phyloP scores from a whole-genome alignment of 92 coral and sea anemone species.

The Phymanthus crucifer region DNA sequence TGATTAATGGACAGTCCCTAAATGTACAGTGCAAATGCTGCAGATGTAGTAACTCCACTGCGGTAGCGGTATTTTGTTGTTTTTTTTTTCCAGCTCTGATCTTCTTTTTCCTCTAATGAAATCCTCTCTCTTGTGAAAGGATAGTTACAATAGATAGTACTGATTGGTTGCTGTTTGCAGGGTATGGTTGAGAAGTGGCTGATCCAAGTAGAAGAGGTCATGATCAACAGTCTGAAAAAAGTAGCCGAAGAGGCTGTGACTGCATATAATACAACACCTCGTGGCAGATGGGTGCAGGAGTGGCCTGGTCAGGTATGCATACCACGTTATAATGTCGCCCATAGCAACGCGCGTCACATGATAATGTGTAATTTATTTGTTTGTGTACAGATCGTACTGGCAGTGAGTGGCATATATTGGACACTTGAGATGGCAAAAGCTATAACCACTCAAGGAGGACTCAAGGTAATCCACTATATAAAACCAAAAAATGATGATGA shows the following conservation, averaged over 20 bases:
- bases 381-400: conserved; percentile 73
- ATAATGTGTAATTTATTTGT: not conserved
- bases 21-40: too few relatives aligned
- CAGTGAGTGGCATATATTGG: conserved; percentile 98
- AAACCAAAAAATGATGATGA: not conserved
- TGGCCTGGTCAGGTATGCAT: conserved; percentile 96
- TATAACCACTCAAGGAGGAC: conserved; percentile 74
- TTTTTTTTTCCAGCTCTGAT: too few relatives aligned
- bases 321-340: not conserved
- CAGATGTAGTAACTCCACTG: too few relatives aligned
- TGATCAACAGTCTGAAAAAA: conserved; percentile 89
- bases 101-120: too few relatives aligned
- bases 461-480: conserved; percentile 64
- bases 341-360: not conserved
- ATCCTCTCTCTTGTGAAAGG: too few relatives aligned
- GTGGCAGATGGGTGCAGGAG: conserved; percentile 97
- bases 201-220: conserved; percentile 96
- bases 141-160: too few relatives aligned
- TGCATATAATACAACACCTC: conserved; percentile 78
- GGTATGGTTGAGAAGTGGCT: conserved; percentile 99
- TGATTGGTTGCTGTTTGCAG: conserved; percentile 22
- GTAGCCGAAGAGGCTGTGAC: conserved; percentile 89
- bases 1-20: too few relatives aligned
- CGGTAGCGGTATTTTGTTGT: too few relatives aligned
- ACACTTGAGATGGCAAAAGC: conserved; percentile 89